Conservation (phyloP, 2,113 vertebrate genomes). For the Heptranchias perlo region DNA sequence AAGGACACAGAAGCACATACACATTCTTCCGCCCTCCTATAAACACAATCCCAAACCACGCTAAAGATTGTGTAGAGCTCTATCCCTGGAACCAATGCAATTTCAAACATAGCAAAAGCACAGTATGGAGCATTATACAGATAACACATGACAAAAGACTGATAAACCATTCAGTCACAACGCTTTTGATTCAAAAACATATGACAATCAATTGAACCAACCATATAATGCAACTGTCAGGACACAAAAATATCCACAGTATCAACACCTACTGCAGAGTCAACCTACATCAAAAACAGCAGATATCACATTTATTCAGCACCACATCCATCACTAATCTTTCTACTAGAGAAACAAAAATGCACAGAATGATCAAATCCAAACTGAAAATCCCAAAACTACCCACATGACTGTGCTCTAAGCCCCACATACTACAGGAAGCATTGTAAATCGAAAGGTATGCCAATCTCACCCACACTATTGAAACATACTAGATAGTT, state of each 20-base stretch:
- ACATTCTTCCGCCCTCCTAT: background rate
- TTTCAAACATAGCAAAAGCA: background rate
- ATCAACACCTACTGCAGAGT: background rate
- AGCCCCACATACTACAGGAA: background rate
- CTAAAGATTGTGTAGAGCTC: background rate
- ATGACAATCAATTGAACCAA: slow-evolving; percentile 27
- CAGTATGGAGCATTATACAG: background rate
- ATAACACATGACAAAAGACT: background rate
- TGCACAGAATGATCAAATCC: background rate
- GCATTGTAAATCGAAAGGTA: background rate
- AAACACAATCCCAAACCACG: background rate
- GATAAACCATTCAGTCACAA: background rate
- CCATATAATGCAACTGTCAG: slow-evolving; percentile 3
- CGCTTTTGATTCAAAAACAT: background rate
- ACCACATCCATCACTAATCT: slow-evolving; percentile 7
- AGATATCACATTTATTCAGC: slow-evolving; percentile 14
- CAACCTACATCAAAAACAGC: slow-evolving; percentile 25
- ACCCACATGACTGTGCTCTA: background rate
- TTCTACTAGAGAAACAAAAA: slow-evolving; percentile 14
- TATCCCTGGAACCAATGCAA: background rate
- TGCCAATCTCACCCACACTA: background rate
- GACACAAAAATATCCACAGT: background rate
- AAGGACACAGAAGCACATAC: background rate
- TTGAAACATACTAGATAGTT: background rate
- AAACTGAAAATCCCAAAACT: background rate